Percentiles rank a stretch among this genome's conserved stretches.
These are phyloP conservation scores for Drosophila repleta DNA, from an alignment of 1,140 invertebrate species.

Conservation along the genomic window DNA sequence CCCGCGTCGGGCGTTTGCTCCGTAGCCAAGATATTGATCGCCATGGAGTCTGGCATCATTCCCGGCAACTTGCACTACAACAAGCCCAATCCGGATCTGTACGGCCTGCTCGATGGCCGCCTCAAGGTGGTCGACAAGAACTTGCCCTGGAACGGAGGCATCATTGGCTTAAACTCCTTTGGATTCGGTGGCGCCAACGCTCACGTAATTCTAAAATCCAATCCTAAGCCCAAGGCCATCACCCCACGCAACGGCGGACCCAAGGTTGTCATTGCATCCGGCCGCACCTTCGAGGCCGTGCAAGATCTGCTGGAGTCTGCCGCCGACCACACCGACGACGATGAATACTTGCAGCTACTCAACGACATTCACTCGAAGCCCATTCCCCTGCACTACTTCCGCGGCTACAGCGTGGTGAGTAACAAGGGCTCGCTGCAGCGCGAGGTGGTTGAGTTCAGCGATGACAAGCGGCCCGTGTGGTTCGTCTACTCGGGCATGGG, in stretches of 20 bases:
- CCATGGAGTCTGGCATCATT: conserved; percentile 94
- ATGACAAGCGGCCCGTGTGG: conserved; percentile 92
- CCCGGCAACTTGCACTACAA: conserved; percentile 96
- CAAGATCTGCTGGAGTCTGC: conserved; percentile 88
- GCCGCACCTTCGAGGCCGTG: conserved; percentile 93
- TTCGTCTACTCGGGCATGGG: conserved; percentile 99
- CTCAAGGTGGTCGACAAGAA: conserved; percentile 94
- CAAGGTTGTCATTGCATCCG: conserved; percentile 91
- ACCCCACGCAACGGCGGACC: conserved; percentile 86
- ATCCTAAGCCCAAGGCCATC: conserved; percentile 88
- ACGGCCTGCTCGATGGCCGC: conserved; percentile 92
- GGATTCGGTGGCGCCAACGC: conserved; percentile 99
- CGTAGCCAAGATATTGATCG: conserved; percentile 94
- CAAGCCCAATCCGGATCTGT: conserved; percentile 94
- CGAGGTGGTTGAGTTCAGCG: conserved; percentile 81
- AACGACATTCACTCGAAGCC: conserved; percentile 89
- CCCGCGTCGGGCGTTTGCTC: conserved; percentile 96
- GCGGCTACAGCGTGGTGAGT: conserved; percentile 91
- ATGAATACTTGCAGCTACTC: conserved; percentile 91
- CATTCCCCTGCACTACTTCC: conserved; percentile 88
- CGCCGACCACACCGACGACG: conserved; percentile 86
- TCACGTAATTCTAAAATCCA: conserved; percentile 93
- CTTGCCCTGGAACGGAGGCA: conserved; percentile 92
- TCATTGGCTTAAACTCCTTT: conserved; percentile 96
- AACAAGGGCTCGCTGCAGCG: conserved; percentile 74